These are phyloP conservation scores for Morus bassanus DNA, from an alignment of 2,797 vertebrate species.

Conservation along the genomic window DNA sequence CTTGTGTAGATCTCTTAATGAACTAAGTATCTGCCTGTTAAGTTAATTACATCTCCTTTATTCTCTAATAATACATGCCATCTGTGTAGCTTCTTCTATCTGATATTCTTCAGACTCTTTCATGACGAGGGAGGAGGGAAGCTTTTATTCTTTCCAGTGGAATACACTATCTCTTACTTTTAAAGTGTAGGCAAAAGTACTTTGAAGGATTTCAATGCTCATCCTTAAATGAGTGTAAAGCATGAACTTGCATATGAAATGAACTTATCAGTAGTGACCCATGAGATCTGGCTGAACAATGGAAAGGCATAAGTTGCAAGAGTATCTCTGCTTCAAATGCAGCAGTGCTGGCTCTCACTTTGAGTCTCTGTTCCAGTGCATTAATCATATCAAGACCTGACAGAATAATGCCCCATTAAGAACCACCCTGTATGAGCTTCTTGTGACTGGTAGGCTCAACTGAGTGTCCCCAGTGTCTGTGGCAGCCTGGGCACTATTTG, in stretches of 20 bases:
- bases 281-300: accelerated
- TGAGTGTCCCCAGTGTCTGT: neutral
- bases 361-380: neutral
- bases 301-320: neutral
- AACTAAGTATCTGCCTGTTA: neutral
- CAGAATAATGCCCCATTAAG: neutral
- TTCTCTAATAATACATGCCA: neutral
- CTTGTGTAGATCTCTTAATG: neutral
- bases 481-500: neutral
- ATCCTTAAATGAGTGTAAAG: neutral
- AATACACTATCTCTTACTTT: neutral
- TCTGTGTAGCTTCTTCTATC: neutral
- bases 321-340: neutral
- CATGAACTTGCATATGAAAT: neutral
- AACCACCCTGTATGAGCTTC: neutral
- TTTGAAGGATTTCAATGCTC: neutral
- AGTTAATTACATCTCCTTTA: neutral
- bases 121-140: neutral
- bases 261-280: neutral
- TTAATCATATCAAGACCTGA: neutral
- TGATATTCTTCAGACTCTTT: neutral
- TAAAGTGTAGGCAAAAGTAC: neutral
- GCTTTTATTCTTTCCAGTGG: neutral
- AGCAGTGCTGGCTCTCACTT: neutral
- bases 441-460: neutral